Evolutionary conservation across 2,797 vertebrate genomes (phyloP).

Genomic region (Monodelphis domestica): DNA sequence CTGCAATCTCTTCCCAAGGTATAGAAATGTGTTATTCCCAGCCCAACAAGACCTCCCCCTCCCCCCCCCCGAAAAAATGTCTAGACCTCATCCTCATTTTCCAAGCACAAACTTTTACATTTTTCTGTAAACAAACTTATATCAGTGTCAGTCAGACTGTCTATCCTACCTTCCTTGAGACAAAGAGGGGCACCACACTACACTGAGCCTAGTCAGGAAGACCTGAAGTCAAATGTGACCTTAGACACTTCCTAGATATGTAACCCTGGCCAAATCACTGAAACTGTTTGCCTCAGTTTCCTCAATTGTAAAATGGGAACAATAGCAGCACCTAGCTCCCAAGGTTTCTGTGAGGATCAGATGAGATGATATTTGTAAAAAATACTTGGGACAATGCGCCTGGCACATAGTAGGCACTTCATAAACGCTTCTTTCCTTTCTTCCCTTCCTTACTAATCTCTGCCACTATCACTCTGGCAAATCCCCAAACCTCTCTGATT

Average conservation of each 20-base stretch:
- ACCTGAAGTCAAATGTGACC: not conserved
- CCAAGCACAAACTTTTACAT: conserved; percentile 12
- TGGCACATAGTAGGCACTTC: not conserved
- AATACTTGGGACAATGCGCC: not conserved
- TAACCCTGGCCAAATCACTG: not conserved
- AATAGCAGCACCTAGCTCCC: not conserved
- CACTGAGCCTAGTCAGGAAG: not conserved
- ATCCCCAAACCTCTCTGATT: not conserved
- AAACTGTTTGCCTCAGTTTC: not conserved
- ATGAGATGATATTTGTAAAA: not conserved
- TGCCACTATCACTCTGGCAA: not conserved
- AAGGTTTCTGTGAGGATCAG: not conserved
- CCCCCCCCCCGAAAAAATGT: conserved; percentile 14
- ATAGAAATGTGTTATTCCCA: conserved; percentile 41
- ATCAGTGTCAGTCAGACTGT: not conserved
- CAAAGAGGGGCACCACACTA: not conserved
- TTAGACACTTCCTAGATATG: not conserved
- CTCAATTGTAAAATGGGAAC: not conserved
- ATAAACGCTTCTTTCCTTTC: not conserved
- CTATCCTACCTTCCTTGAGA: not conserved
- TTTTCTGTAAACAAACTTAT: conserved; percentile 22
- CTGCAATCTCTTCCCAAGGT: conserved; percentile 51
- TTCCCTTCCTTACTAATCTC: not conserved
- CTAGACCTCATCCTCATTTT: not conserved
- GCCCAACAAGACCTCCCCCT: conserved; percentile 29